phyloP scores from a whole-genome alignment of 2,113 vertebrate genomes.

The Ceratotherium simum region DNA sequence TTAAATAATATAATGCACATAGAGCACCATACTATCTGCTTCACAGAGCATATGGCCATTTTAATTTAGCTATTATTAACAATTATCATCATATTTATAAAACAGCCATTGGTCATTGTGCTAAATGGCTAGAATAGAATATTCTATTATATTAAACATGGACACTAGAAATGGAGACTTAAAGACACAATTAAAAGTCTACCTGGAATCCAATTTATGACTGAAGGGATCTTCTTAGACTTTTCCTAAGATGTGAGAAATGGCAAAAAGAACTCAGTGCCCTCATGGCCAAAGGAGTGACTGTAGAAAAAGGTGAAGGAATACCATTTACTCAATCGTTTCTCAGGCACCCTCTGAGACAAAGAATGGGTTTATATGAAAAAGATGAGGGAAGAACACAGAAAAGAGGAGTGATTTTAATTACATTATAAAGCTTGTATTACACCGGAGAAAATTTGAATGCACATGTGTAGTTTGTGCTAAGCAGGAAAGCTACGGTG shows the following conservation, averaged over 20 bases:
- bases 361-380: neutral
- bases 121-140: neutral
- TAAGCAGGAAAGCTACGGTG: neutral
- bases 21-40: neutral
- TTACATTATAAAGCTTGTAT: no score
- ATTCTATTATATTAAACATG: neutral
- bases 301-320: neutral
- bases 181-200: neutral
- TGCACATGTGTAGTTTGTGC: no score
- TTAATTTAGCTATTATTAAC: neutral
- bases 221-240: neutral
- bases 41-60: neutral
- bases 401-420: neutral
- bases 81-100: neutral
- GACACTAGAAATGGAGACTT: neutral
- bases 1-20: neutral
- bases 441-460: neutral
- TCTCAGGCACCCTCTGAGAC: neutral
- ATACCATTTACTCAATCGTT: accelerated
- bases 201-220: neutral
- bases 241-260: neutral
- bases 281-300: neutral
- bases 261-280: neutral
- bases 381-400: no score
- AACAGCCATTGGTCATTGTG: neutral